Evolutionary conservation across 2,113 vertebrate genomes (phyloP).

Genomic region (Bostrychus sinensis): DNA sequence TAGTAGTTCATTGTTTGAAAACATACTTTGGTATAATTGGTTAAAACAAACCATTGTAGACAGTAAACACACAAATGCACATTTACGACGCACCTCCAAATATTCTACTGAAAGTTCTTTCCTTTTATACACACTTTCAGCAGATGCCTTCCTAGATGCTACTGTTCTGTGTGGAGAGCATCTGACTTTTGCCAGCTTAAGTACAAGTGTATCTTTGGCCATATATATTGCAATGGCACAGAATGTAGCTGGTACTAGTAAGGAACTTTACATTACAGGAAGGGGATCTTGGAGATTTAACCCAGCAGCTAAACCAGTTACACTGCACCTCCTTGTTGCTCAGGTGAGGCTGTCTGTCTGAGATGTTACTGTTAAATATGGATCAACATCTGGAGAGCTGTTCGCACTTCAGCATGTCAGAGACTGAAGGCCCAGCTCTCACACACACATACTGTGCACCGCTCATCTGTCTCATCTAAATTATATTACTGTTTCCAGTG

Average conservation of each 20-base stretch:
- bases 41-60: no score
- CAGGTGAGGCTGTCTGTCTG: constrained; percentile 72
- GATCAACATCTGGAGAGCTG: constrained; percentile 82
- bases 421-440: constrained; percentile 63
- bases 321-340: constrained; percentile 64
- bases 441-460: constrained; percentile 26
- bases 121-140: no score
- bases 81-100: no score
- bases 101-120: no score
- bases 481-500: constrained; percentile 20
- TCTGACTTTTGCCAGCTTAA: no score
- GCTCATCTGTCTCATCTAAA: constrained; percentile 1
- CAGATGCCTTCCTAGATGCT: no score
- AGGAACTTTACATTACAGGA: neutral
- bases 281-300: constrained; percentile 24
- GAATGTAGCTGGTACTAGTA: constrained; percentile 11
- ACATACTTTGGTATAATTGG: no score
- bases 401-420: constrained; percentile 67
- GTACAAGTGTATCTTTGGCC: no score
- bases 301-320: constrained; percentile 52
- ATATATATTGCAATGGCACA: no score
- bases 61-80: no score
- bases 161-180: constrained; percentile 12
- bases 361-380: constrained; percentile 83
- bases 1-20: no score